Percentiles rank a stretch among this genome's conserved stretches.
Conservation (phyloP, 2,113 vertebrate genomes). For the Pycnonotus jocosus region DNA sequence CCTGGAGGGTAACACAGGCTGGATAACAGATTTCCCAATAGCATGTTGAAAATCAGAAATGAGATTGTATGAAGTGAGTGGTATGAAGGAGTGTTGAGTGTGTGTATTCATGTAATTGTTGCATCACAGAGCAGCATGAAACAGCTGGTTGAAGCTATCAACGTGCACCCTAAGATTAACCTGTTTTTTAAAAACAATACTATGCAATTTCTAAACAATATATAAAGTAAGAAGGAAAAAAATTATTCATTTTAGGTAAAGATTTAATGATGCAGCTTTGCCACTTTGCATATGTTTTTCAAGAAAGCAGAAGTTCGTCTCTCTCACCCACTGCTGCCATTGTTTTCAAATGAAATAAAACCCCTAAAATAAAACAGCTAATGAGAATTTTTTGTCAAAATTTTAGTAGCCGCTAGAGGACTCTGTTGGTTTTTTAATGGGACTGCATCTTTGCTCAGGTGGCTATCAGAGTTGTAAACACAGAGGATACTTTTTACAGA, state of each 20-base stretch:
- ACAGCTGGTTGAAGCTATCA: neutral
- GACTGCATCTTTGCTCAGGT: neutral
- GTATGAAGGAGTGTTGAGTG: neutral
- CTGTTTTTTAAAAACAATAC: neutral
- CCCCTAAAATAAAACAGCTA: neutral
- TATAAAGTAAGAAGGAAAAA: neutral
- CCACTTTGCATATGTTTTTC: neutral
- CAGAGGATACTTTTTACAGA: neutral
- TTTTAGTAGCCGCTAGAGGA: conserved; percentile 51
- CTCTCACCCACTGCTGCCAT: neutral
- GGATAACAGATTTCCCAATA: neutral
- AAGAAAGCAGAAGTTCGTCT: neutral
- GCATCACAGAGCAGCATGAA: neutral
- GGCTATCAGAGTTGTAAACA: neutral
- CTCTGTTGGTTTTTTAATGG: conserved; percentile 25
- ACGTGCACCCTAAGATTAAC: neutral
- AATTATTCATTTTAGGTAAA: neutral
- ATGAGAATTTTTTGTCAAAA: neutral
- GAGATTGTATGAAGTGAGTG: neutral
- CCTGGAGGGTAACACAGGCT: neutral
- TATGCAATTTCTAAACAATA: neutral
- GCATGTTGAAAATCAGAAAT: neutral
- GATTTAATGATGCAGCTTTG: neutral
- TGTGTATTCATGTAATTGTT: neutral
- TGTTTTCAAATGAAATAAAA: neutral